Percentiles rank a stretch among this genome's conserved stretches.
phyloP scores from a whole-genome alignment of 2,113 vertebrate species.

The Probosciger aterrimus region DNA sequence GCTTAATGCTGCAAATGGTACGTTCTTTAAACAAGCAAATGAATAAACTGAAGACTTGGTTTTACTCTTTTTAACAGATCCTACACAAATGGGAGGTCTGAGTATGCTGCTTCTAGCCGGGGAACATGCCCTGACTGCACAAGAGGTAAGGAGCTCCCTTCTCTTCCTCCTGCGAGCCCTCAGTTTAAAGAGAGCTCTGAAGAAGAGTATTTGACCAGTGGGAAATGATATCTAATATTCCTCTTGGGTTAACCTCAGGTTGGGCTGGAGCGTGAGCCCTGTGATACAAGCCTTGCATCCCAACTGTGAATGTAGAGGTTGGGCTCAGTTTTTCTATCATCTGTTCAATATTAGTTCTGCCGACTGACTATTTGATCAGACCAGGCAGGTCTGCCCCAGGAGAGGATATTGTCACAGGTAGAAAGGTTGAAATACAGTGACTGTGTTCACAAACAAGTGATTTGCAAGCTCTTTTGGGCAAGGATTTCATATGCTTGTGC shows the following conservation, averaged over 20 bases:
- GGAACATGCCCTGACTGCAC: conserved; percentile 91
- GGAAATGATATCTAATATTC: not conserved
- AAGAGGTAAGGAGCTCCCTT: conserved; percentile 81
- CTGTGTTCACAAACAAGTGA: not conserved
- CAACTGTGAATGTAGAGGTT: not conserved
- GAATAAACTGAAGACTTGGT: conserved; percentile 18
- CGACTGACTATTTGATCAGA: not conserved
- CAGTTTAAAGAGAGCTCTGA: not conserved
- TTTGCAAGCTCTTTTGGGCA: not conserved
- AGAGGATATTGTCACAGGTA: not conserved
- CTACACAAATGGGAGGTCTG: conserved; percentile 96
- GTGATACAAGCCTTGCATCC: not conserved
- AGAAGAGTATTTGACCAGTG: not conserved
- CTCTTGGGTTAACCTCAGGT: not conserved
- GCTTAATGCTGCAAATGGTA: not conserved
- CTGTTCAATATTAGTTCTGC: not conserved
- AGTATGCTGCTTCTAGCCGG: conserved; percentile 98
- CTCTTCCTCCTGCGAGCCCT: not conserved
- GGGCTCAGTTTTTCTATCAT: not conserved
- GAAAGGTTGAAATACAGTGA: not conserved
- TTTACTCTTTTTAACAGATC: conserved; percentile 80
- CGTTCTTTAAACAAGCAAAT: conserved; percentile 37
- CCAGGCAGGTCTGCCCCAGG: not conserved
- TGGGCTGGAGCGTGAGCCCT: not conserved
- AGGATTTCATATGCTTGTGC: not conserved